Conservation (phyloP, 2,113 vertebrate genomes). For the Mus musculus region DNA sequence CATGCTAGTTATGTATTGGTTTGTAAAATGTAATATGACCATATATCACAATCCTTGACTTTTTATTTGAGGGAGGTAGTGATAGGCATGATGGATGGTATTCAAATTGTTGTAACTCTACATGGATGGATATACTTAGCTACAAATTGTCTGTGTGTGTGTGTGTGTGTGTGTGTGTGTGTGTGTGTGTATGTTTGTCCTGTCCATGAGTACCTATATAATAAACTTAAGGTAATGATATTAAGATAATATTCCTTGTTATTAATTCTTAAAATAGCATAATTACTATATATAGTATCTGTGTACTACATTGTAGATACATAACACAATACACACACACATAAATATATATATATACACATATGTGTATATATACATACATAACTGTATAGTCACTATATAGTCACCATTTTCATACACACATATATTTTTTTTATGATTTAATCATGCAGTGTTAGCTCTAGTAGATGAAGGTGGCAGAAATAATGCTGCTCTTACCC, state of each 20-base stretch:
- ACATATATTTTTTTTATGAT: background rate
- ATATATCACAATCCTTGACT: background rate
- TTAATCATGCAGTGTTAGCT: background rate
- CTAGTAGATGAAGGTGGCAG: background rate
- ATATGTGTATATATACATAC: too few species aligned
- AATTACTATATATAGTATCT: background rate
- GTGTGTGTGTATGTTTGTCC: background rate
- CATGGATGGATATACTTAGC: fast-evolving
- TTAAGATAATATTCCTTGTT: background rate
- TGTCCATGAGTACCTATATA: too few species aligned
- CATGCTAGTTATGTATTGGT: background rate
- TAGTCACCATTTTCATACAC: background rate
- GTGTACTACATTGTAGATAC: background rate
- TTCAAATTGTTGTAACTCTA: background rate
- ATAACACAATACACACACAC: too few species aligned
- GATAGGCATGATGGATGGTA: background rate
- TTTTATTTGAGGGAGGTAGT: background rate
- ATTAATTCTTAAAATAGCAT: slow-evolving; percentile 7
- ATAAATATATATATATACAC: too few species aligned
- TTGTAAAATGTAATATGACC: background rate
- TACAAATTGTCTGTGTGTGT: background rate
- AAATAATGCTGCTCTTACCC: background rate
- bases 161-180: background rate
- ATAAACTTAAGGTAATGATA: background rate
- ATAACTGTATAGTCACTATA: background rate